A percentile compares a stretch with the other conserved stretches of the same genome.
Conservation (phyloP, 2,113 vertebrate species). For the Dermatemys mawii region DNA sequence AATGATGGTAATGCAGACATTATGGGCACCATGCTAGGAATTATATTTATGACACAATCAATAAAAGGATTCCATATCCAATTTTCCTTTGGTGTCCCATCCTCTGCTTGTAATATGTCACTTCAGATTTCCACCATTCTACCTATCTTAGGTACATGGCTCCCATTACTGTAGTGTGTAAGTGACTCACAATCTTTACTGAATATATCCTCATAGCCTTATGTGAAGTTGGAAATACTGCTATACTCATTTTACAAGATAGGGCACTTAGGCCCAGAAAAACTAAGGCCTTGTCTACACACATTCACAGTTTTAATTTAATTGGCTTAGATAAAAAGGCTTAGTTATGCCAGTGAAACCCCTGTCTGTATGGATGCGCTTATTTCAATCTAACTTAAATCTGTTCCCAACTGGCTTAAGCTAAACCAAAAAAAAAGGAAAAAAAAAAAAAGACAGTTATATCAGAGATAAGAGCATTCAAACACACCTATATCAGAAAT, state of each 20-base stretch:
- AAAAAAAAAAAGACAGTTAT: background rate
- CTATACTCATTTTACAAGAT: background rate
- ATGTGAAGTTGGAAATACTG: background rate
- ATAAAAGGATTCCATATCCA: background rate
- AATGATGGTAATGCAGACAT: background rate
- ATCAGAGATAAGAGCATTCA: background rate
- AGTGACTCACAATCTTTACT: background rate
- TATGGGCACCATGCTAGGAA: accelerated
- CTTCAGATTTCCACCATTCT: background rate
- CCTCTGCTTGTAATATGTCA: background rate
- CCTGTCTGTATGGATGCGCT: background rate
- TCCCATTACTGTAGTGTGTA: background rate
- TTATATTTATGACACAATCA: background rate
- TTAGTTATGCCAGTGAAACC: background rate
- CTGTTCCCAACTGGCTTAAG: background rate
- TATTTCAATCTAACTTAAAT: background rate
- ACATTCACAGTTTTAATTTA: background rate
- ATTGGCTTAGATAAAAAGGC: background rate
- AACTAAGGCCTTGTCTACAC: background rate
- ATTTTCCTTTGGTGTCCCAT: background rate
- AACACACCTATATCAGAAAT: background rate
- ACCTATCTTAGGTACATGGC: background rate
- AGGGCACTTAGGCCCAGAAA: background rate
- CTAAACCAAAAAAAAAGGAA: background rate
- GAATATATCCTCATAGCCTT: background rate